Conservation (phyloP, 1,140 invertebrate genomes). For the Sycobia sp. region DNA sequence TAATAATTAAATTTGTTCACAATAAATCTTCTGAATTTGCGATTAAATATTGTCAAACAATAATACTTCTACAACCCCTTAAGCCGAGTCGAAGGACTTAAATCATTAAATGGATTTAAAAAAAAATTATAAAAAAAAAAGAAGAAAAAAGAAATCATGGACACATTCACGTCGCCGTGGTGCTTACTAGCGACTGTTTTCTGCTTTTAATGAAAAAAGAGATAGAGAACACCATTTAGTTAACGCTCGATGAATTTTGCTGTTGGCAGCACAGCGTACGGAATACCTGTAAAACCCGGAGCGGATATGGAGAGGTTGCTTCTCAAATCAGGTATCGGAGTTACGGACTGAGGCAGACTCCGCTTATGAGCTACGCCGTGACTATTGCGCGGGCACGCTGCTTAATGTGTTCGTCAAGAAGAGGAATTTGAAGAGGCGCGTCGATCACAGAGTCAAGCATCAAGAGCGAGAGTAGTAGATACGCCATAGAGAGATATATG, state of each 20-base stretch:
- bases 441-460: conserved; percentile 49
- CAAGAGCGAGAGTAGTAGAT: conserved; percentile 49
- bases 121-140: conserved; percentile 10
- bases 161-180: conserved; percentile 10
- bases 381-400: conserved; percentile 73
- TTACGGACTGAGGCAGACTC: conserved; percentile 76
- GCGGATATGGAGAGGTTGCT: conserved; percentile 72
- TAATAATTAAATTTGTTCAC: too few species aligned
- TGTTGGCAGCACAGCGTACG: conserved; percentile 34
- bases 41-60: conserved; percentile 11
- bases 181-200: conserved; percentile 9
- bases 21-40: neutral
- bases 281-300: conserved; percentile 68
- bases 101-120: neutral
- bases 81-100: conserved; percentile 30
- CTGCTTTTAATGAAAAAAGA: conserved; percentile 21
- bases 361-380: conserved; percentile 84
- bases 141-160: neutral
- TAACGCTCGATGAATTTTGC: conserved; percentile 29
- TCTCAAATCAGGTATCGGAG: conserved; percentile 84
- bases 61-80: neutral
- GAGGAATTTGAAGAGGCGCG: conserved; percentile 51
- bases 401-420: conserved; percentile 39
- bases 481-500: conserved; percentile 57
- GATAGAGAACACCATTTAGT: conserved; percentile 26